Percentiles rank a stretch among this genome's conserved stretches.
phyloP scores from a whole-genome alignment of 2,888 invertebrate species.

The Oscheius onirici region DNA sequence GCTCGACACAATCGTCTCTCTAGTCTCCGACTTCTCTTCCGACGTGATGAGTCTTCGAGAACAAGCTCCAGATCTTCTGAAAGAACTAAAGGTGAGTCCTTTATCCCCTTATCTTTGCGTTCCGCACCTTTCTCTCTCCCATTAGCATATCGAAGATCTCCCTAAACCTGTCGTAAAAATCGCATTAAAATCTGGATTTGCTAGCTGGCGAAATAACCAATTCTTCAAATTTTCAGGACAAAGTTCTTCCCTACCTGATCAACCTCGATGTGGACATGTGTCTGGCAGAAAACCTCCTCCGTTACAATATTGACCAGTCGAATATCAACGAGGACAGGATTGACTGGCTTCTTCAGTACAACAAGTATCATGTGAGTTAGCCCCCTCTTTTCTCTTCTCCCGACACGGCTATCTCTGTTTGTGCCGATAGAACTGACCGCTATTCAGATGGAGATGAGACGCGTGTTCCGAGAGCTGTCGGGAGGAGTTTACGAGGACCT shows the following conservation, averaged over 20 bases:
- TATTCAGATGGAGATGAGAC: slow-evolving; percentile 53
- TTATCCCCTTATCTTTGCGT: not conserved
- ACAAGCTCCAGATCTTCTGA: slow-evolving; percentile 26
- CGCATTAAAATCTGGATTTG: not conserved
- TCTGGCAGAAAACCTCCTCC: slow-evolving; percentile 15
- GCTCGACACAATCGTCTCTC: slow-evolving; percentile 29
- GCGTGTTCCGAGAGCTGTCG: slow-evolving; percentile 48
- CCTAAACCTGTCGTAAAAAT: slow-evolving; percentile 23
- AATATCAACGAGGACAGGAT: slow-evolving; percentile 30
- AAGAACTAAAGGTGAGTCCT: slow-evolving; percentile 23
- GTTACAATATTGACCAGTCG: slow-evolving; percentile 29
- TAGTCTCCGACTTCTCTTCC: slow-evolving; percentile 29
- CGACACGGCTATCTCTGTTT: not conserved
- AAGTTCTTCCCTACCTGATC: slow-evolving; percentile 28
- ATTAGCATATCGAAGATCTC: slow-evolving; percentile 24
- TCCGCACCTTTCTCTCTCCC: not conserved
- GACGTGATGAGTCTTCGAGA: slow-evolving; percentile 29
- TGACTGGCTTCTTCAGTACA: slow-evolving; percentile 27
- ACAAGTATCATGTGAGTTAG: slow-evolving; percentile 30
- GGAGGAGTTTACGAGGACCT: slow-evolving; percentile 52
- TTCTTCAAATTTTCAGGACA: slow-evolving; percentile 15
- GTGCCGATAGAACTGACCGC: not conserved
- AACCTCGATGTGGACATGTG: slow-evolving; percentile 32
- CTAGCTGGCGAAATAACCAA: not conserved
- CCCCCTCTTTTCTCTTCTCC: no score